These are phyloP conservation scores for Apodemia zela DNA, from an alignment of 2,888 invertebrate genomes.

Conservation along the genomic window DNA sequence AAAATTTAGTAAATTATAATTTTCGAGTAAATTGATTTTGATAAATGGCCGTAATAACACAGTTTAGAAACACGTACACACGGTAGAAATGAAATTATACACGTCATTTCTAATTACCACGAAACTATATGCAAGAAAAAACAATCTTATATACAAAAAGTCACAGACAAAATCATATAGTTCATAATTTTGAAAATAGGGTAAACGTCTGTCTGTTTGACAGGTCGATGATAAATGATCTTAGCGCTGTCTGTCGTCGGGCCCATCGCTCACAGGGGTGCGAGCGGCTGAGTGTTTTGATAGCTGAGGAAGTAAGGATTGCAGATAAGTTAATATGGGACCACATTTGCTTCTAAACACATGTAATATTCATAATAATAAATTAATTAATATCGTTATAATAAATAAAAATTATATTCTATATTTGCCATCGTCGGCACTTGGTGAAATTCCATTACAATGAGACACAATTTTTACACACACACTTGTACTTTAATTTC, in stretches of 20 bases:
- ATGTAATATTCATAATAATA: background rate
- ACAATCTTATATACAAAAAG: background rate
- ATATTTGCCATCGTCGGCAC: too few relatives aligned
- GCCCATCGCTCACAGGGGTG: slow-evolving; percentile 21
- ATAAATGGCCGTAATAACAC: too few relatives aligned
- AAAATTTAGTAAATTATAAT: too few relatives aligned
- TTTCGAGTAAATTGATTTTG: too few relatives aligned
- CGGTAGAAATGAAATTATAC: background rate
- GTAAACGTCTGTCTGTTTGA: slow-evolving; percentile 8
- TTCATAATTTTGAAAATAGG: slow-evolving; percentile 7
- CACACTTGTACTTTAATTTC: too few relatives aligned
- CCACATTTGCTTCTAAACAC: background rate
- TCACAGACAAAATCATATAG: background rate
- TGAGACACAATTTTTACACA: too few relatives aligned
- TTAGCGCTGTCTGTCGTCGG: slow-evolving; percentile 31
- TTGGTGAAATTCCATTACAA: too few relatives aligned
- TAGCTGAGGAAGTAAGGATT: slow-evolving; percentile 2
- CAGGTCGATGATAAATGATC: slow-evolving; percentile 29
- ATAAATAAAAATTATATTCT: too few relatives aligned
- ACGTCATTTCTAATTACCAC: background rate
- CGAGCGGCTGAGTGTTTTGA: slow-evolving; percentile 6
- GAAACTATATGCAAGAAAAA: background rate
- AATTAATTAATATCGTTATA: too few relatives aligned
- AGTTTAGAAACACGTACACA: too few relatives aligned
- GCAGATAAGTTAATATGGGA: background rate